Evolutionary conservation across 2,888 invertebrate species (phyloP).

Genomic region (Sphinx pinastri): DNA sequence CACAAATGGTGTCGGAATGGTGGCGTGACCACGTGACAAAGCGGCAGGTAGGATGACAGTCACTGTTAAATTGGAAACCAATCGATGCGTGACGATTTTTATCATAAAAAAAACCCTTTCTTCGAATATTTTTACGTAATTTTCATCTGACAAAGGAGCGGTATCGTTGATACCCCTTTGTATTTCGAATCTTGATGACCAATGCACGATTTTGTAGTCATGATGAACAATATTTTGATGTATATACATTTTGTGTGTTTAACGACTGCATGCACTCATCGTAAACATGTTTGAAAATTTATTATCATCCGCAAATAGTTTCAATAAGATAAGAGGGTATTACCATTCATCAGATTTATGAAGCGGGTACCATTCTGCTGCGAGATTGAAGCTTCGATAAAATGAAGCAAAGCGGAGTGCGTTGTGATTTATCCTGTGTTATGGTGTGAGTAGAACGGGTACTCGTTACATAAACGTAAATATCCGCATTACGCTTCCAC

Average conservation of each 20-base stretch:
- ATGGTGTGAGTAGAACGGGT: constrained; percentile 51
- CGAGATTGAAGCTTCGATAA: constrained; percentile 66
- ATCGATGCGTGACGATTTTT: constrained; percentile 74
- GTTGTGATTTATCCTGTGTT: constrained; percentile 63
- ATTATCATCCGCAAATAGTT: constrained; percentile 6
- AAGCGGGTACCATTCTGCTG: constrained; percentile 37
- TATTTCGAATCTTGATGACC: background rate
- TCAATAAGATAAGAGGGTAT: constrained; percentile 12
- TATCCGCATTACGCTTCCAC: constrained; percentile 71
- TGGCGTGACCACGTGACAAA: constrained; percentile 74
- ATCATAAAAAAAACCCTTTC: constrained; percentile 69
- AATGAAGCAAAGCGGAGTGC: constrained; percentile 64
- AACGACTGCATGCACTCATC: background rate
- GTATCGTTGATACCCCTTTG: constrained; percentile 36
- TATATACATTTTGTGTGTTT: background rate
- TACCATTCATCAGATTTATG: constrained; percentile 11
- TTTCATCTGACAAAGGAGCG: constrained; percentile 63
- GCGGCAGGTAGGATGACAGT: constrained; percentile 62
- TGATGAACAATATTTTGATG: background rate
- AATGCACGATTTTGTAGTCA: background rate
- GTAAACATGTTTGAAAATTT: background rate
- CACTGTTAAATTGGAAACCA: constrained; percentile 75
- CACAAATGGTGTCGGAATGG: constrained; percentile 53
- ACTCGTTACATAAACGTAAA: constrained; percentile 66
- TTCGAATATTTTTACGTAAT: constrained; percentile 67